Evolutionary conservation across 2,888 invertebrate species (phyloP).

Genomic region (Carcina quercana): DNA sequence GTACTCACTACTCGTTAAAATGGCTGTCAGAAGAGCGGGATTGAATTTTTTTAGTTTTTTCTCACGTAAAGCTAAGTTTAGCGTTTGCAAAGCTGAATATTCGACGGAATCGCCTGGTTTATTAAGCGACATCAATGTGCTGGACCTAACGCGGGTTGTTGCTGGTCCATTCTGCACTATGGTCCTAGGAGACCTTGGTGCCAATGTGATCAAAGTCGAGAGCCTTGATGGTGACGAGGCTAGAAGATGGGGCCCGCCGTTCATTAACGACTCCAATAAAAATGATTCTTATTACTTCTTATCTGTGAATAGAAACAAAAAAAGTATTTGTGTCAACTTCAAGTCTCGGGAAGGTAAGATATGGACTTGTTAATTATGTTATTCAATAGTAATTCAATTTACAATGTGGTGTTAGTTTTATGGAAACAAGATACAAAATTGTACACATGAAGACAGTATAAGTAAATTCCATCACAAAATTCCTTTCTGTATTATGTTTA

Average conservation of each 20-base stretch:
- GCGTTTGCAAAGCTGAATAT: constrained; percentile 23
- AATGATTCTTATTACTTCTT: constrained; percentile 88
- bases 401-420: no score
- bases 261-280: constrained; percentile 74
- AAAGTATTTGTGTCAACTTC: constrained; percentile 91
- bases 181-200: constrained; percentile 94
- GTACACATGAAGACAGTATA: no score
- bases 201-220: constrained; percentile 95
- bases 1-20: constrained; percentile 20
- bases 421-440: no score
- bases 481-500: no score
- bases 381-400: no score
- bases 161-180: constrained; percentile 97
- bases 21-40: constrained; percentile 25
- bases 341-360: constrained; percentile 78
- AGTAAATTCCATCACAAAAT: no score
- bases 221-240: constrained; percentile 89
- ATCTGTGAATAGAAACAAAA: constrained; percentile 95
- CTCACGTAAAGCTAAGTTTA: constrained; percentile 21
- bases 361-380: no score
- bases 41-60: constrained; percentile 21
- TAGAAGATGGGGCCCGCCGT: constrained; percentile 95
- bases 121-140: constrained; percentile 79
- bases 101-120: constrained; percentile 64
- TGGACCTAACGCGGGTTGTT: constrained; percentile 90